Conservation (phyloP, 2,113 vertebrate species). For the Gymnobelideus leadbeateri region DNA sequence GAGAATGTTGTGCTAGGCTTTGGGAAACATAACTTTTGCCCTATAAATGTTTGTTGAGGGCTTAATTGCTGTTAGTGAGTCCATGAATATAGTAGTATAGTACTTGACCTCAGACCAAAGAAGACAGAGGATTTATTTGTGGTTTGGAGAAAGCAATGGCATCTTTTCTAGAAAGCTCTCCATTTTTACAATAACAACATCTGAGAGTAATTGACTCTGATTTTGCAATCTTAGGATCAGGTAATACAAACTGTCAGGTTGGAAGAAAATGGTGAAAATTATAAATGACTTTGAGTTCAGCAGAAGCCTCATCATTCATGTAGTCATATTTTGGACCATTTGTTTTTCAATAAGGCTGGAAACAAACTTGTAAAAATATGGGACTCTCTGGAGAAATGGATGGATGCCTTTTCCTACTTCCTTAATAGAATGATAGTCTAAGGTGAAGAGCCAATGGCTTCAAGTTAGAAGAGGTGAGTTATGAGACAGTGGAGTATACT, state of each 20-base stretch:
- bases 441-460: background rate
- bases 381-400: background rate
- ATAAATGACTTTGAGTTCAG: background rate
- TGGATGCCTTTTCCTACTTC: background rate
- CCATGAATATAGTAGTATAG: background rate
- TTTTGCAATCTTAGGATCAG: background rate
- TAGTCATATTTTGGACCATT: background rate
- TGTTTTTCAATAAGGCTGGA: background rate
- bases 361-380: background rate
- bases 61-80: background rate
- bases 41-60: background rate
- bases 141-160: background rate
- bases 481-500: background rate
- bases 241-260: background rate
- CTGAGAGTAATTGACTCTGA: background rate
- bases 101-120: background rate
- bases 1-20: background rate
- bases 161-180: background rate
- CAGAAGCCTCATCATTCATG: background rate
- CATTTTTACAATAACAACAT: background rate
- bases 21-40: background rate
- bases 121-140: background rate
- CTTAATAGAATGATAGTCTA: background rate
- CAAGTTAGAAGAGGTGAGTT: background rate
- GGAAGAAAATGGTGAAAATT: background rate